Conservation (phyloP, 2,113 vertebrate genomes). For the Cairina moschata region DNA sequence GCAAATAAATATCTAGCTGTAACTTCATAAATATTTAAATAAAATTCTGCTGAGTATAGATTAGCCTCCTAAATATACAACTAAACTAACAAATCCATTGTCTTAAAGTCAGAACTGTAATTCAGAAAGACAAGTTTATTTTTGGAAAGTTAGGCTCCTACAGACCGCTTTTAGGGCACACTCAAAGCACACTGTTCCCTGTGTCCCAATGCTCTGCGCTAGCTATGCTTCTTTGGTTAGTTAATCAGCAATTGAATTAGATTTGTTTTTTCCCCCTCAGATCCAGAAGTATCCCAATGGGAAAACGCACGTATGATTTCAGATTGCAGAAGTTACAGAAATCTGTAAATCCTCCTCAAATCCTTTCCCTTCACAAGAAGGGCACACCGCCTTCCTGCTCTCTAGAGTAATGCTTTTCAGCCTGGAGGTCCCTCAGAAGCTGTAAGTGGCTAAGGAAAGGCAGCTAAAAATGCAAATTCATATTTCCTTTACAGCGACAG, state of each 20-base stretch:
- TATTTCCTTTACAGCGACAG: neutral
- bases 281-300: neutral
- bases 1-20: constrained; percentile 63
- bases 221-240: constrained; percentile 32
- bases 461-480: neutral
- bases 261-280: neutral
- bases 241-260: neutral
- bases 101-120: neutral
- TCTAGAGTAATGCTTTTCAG: neutral
- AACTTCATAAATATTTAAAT: constrained; percentile 49
- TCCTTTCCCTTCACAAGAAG: neutral
- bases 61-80: constrained; percentile 27
- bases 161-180: neutral
- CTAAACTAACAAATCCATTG: neutral
- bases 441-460: neutral
- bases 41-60: constrained; percentile 3
- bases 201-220: neutral
- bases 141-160: neutral
- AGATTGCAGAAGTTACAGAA: neutral
- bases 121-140: neutral
- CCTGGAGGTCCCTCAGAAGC: neutral
- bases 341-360: neutral
- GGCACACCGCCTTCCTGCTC: rapidly evolving
- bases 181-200: neutral
- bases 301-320: neutral